Percentiles rank a stretch among this genome's conserved stretches.
Evolutionary conservation across 2,113 vertebrate species (phyloP).

Genomic region (Hoplias malabaricus): DNA sequence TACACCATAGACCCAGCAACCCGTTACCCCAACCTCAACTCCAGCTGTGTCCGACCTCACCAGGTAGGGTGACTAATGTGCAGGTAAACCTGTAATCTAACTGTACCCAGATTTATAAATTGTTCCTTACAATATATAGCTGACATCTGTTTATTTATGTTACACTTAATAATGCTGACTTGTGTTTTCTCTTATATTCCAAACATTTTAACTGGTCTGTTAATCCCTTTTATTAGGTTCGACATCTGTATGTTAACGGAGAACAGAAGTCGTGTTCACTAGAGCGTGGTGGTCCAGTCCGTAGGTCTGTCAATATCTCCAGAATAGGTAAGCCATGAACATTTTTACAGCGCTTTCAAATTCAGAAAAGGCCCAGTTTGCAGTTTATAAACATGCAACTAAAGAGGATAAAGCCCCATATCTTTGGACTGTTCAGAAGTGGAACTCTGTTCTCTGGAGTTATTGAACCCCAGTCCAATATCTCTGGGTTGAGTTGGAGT

Average conservation of each 20-base stretch:
- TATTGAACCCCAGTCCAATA: no score
- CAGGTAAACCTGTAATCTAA: no score
- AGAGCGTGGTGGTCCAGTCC: conserved; percentile 71
- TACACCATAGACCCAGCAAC: conserved; percentile 89
- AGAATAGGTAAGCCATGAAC: conserved; percentile 73
- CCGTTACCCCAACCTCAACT: conserved; percentile 94
- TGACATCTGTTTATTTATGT: no score
- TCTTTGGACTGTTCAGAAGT: no score
- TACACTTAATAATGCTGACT: no score
- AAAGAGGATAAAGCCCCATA: no score
- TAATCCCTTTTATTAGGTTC: conserved; percentile 75
- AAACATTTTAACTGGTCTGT: neutral
- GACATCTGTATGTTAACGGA: conserved; percentile 84
- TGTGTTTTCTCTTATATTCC: neutral
- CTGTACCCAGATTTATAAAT: no score
- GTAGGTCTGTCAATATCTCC: conserved; percentile 79
- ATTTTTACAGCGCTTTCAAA: neutral
- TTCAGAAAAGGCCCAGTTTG: neutral
- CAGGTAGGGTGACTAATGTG: conserved; percentile 80
- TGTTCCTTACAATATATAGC: no score
- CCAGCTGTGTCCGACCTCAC: conserved; percentile 83
- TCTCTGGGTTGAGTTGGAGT: no score
- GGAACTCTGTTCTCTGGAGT: no score
- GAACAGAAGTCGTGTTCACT: conserved; percentile 71
- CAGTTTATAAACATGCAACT: no score